A percentile compares a stretch with the other conserved stretches of the same genome.
Evolutionary conservation across 1,140 invertebrate species (phyloP).

Genomic region (Brachionus koreanus): DNA sequence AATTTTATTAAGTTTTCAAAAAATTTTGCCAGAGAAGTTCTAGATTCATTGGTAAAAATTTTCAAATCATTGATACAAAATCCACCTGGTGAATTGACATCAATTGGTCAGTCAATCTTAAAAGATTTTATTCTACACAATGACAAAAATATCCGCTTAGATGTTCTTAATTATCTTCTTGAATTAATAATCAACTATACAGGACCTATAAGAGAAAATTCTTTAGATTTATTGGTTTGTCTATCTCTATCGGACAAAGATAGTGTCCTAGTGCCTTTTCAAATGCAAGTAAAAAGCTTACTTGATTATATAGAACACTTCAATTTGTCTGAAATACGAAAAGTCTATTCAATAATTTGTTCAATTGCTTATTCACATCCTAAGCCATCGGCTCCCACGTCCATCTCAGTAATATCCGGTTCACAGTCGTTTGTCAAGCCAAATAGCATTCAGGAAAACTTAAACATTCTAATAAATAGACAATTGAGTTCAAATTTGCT

Average conservation of each 20-base stretch:
- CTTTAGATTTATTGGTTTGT: not conserved
- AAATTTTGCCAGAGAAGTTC: not conserved
- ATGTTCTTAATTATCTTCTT: not conserved
- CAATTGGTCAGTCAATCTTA: not conserved
- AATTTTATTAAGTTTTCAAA: not conserved
- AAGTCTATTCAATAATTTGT: constrained; percentile 8
- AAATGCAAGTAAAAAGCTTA: constrained; percentile 14
- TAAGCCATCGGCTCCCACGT: not conserved
- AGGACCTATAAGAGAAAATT: not conserved
- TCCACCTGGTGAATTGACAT: not conserved
- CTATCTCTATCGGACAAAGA: not conserved
- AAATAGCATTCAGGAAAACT: not conserved
- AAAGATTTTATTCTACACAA: not conserved
- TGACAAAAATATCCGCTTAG: not conserved
- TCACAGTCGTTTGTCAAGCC: not conserved
- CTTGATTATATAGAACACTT: constrained; percentile 33
- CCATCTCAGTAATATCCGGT: constrained; percentile 4
- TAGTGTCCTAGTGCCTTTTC: not conserved
- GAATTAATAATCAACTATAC: not conserved
- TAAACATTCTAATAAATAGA: constrained; percentile 32
- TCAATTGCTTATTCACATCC: constrained; percentile 27
- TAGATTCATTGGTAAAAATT: not conserved
- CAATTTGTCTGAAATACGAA: not conserved
- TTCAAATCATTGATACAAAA: not conserved
- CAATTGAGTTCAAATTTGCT: constrained; percentile 21